Evolutionary conservation across 2,888 invertebrate species (phyloP).

Genomic region (Volucella zonaria): DNA sequence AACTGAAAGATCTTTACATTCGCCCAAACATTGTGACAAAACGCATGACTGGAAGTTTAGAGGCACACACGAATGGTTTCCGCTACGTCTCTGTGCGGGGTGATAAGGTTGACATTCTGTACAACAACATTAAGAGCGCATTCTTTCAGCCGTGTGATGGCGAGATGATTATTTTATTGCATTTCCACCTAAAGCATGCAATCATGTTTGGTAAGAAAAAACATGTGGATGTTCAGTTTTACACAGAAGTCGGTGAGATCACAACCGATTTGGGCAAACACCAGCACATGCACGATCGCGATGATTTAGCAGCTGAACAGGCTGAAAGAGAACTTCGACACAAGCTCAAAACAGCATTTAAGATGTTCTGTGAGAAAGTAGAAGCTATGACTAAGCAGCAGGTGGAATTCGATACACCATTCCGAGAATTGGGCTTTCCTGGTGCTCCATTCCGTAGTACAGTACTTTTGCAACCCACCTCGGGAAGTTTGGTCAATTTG

Average conservation of each 20-base stretch:
- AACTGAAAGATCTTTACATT: constrained; percentile 98
- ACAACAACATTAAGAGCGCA: constrained; percentile 99
- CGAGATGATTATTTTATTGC: constrained; percentile 99
- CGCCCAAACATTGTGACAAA: constrained; percentile 99
- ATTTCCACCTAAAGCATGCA: constrained; percentile 99
- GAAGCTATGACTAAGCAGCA: constrained; percentile 97
- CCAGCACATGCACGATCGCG: constrained; percentile 99
- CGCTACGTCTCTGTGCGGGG: constrained; percentile 99
- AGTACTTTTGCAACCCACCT: constrained; percentile 97
- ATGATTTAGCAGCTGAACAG: constrained; percentile 99
- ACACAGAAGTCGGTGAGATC: constrained; percentile 99
- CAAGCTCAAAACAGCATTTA: constrained; percentile 98
- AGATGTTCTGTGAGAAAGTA: constrained; percentile 98
- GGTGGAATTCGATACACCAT: constrained; percentile 99
- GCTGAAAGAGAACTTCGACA: constrained; percentile 98
- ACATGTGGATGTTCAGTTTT: constrained; percentile 99
- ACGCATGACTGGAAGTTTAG: constrained; percentile 95
- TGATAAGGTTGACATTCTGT: constrained; percentile 99
- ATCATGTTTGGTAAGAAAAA: constrained; percentile 99
- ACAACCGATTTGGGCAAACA: constrained; percentile 99
- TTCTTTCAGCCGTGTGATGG: constrained; percentile 99
- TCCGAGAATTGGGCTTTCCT: constrained; percentile 98
- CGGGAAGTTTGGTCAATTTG: constrained; percentile 97
- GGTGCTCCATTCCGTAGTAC: constrained; percentile 98
- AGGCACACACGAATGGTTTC: constrained; percentile 98